phyloP scores from a whole-genome alignment of 23 tunicate genomes.

The Trididemnum nubilum region DNA sequence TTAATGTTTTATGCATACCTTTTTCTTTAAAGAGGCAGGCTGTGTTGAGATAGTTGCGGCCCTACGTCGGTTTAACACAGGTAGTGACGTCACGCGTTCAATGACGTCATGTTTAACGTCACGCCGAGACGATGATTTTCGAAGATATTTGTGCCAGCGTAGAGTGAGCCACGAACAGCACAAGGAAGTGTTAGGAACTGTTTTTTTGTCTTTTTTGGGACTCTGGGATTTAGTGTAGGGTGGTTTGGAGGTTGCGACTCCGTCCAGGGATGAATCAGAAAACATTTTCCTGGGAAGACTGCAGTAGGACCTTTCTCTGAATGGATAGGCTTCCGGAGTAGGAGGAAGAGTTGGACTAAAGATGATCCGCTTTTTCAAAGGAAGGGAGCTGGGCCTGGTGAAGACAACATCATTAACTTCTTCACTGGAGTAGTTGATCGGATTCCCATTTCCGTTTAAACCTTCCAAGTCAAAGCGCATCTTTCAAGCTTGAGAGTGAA shows the following conservation, averaged over 20 bases:
- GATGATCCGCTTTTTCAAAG: slow-evolving; percentile 7
- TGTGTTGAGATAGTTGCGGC: background rate
- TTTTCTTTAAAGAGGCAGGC: background rate
- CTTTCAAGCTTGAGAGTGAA: no score
- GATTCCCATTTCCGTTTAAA: background rate
- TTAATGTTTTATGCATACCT: no score
- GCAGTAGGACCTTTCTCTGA: slow-evolving; percentile 27
- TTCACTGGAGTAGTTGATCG: background rate
- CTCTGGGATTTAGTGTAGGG: slow-evolving; percentile 1
- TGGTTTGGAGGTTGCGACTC: background rate
- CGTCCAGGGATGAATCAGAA: background rate
- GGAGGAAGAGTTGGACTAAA: slow-evolving; percentile 40
- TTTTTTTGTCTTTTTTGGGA: background rate
- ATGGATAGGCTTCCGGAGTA: slow-evolving; percentile 19
- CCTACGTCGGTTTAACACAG: background rate
- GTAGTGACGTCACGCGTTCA: background rate
- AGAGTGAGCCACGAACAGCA: background rate
- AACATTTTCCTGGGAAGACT: slow-evolving; percentile 19
- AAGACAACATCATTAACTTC: background rate
- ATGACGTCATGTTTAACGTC: slow-evolving; percentile 3
- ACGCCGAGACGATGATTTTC: slow-evolving; percentile 3
- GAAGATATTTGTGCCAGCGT: background rate
- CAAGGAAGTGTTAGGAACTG: background rate
- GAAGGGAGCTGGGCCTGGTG: slow-evolving; percentile 9
- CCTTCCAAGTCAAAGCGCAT: slow-evolving; percentile 5